These are phyloP conservation scores for Tachysurus vachellii DNA, from an alignment of 2,113 vertebrate genomes.

Conservation along the genomic window DNA sequence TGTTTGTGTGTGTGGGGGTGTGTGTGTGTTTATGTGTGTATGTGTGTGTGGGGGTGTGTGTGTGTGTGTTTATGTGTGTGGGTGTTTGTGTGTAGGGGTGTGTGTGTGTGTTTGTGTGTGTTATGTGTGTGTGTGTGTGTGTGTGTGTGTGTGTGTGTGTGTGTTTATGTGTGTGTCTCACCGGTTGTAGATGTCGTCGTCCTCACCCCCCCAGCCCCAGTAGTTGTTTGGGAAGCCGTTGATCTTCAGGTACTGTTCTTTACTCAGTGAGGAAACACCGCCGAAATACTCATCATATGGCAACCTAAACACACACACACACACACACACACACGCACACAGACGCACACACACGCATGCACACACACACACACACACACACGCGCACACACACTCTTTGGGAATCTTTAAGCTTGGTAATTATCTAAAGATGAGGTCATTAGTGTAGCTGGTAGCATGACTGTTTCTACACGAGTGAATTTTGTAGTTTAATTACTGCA, in stretches of 20 bases:
- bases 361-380: not conserved
- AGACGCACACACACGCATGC: not conserved
- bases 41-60: too few species aligned
- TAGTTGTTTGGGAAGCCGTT: conserved; percentile 87
- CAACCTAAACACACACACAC: conserved; percentile 65
- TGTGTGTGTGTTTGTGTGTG: not conserved
- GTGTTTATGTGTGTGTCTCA: conserved; percentile 52
- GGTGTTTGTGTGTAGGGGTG: not conserved
- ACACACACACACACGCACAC: not conserved
- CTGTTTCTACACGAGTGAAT: too few species aligned
- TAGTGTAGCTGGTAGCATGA: too few species aligned
- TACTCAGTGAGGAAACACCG: conserved; percentile 81
- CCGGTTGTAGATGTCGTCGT: conserved; percentile 87
- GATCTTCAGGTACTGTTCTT: conserved; percentile 79
- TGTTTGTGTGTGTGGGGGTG: too few species aligned
- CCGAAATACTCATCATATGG: conserved; percentile 83
- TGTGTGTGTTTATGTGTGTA: too few species aligned
- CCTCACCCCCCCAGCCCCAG: conserved; percentile 90
- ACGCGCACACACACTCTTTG: too few species aligned
- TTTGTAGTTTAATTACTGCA: too few species aligned
- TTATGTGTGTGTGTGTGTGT: not conserved
- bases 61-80: too few species aligned
- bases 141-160: not conserved
- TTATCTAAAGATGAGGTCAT: too few species aligned
- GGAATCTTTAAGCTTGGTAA: too few species aligned